These are phyloP conservation scores for cat (Felis catus) DNA, from an alignment of 2,113 vertebrate species.

Conservation along the genomic window F.catus_Fca126_mat1.0 CM031415.1:73882501-73883000, in stretches of 20 bases:
- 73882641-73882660: fast-evolving
- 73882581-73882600: not conserved
- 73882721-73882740: fast-evolving
- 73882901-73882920: not conserved
- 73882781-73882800: not conserved
- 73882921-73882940: not conserved
- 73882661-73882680: no score
- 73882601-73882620: not conserved
- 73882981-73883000: not conserved
- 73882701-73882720: fast-evolving
- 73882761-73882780: not conserved
- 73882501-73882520: not conserved
- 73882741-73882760: not conserved
- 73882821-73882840: not conserved
- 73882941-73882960: not conserved
- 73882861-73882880: not conserved
- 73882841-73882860: not conserved
- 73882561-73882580: not conserved
- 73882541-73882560: not conserved
- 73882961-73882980: not conserved
- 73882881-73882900: not conserved
- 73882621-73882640: fast-evolving
- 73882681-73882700: fast-evolving
- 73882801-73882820: not conserved
- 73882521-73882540: not conserved